phyloP scores from a whole-genome alignment of 2,888 invertebrate genomes.

The Leucophenga montana region DNA sequence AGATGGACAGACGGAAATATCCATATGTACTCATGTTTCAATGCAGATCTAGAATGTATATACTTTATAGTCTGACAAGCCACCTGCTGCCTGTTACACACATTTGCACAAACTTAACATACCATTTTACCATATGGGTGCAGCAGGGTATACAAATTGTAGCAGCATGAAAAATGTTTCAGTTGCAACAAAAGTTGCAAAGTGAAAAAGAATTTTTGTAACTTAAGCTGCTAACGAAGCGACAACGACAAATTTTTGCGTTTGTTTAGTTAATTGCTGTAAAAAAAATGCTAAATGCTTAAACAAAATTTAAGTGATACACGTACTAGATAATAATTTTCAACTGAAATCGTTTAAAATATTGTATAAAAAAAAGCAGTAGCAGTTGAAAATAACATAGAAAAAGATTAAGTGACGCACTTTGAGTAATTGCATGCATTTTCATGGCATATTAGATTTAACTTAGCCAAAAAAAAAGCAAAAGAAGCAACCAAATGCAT shows the following conservation, averaged over 20 bases:
- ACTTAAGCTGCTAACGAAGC: slow-evolving; percentile 2
- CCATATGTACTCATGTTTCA: too few relatives aligned
- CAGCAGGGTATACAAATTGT: too few relatives aligned
- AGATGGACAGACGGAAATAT: too few relatives aligned
- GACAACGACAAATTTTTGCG: neutral
- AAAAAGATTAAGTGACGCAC: neutral
- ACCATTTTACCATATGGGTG: too few relatives aligned
- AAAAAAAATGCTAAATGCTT: neutral
- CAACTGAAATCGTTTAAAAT: neutral
- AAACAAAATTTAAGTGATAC: neutral
- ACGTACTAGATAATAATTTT: neutral
- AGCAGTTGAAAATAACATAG: neutral
- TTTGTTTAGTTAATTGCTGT: slow-evolving; percentile 9
- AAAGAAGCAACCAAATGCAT: neutral
- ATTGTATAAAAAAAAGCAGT: neutral
- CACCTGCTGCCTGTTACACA: too few relatives aligned
- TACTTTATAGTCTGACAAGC: too few relatives aligned
- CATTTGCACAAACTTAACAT: too few relatives aligned
- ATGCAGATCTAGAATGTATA: too few relatives aligned
- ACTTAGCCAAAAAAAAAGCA: neutral
- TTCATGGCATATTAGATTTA: slow-evolving; percentile 1
- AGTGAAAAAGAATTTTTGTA: neutral
- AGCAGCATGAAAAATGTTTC: neutral
- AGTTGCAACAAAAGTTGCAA: slow-evolving; percentile 4
- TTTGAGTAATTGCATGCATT: slow-evolving; percentile 11